Conservation (phyloP, 2,113 vertebrate species). For the Todiramphus chloris region DNA sequence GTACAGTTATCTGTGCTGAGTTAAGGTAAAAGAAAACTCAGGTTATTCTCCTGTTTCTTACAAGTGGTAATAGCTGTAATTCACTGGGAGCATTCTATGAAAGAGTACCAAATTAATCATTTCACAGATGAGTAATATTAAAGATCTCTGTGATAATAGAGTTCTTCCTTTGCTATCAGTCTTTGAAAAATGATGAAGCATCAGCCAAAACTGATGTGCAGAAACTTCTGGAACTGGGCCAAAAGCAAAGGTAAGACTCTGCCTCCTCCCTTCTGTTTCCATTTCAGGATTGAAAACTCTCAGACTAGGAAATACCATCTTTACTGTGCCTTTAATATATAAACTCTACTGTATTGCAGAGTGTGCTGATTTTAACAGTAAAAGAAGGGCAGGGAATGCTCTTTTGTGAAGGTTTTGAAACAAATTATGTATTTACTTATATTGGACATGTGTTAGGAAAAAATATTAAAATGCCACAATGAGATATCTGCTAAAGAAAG, state of each 20-base stretch:
- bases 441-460: neutral
- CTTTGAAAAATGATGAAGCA: conserved; percentile 89
- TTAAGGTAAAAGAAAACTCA: neutral
- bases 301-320: neutral
- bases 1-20: neutral
- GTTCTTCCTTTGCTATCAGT: conserved; percentile 73
- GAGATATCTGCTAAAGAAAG: neutral
- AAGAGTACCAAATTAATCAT: neutral
- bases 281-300: neutral
- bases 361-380: neutral
- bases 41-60: neutral
- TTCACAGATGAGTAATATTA: neutral
- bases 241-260: conserved; percentile 90
- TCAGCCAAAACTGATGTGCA: conserved; percentile 90
- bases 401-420: neutral
- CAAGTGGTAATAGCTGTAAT: neutral
- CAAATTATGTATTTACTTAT: neutral
- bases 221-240: conserved; percentile 91
- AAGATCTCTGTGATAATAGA: conserved; percentile 5
- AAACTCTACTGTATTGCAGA: neutral
- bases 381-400: neutral
- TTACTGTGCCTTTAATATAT: neutral
- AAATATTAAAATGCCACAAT: neutral
- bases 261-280: neutral
- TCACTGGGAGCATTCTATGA: neutral